phyloP scores from a whole-genome alignment of 2,888 invertebrate genomes.

The Cheilosia vulpina region DNA sequence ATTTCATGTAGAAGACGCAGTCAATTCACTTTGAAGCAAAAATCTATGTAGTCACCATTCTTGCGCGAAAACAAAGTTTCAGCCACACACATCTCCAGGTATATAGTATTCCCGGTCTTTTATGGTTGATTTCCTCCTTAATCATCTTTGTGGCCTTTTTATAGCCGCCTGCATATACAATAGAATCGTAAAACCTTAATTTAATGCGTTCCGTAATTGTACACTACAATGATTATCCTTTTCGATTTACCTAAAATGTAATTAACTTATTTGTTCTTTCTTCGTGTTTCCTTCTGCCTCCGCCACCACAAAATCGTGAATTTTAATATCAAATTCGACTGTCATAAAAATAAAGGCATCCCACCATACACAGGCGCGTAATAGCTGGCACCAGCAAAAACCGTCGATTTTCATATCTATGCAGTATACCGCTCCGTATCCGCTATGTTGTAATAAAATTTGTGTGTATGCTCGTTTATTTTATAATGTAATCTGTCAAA shows the following conservation, averaged over 20 bases:
- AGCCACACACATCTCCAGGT: too few species aligned
- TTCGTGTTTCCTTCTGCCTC: background rate
- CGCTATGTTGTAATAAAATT: slow-evolving; percentile 10
- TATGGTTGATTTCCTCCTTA: background rate
- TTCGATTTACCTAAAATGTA: slow-evolving; percentile 44
- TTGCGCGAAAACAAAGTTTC: too few species aligned
- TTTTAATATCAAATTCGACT: slow-evolving; percentile 66
- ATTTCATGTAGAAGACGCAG: too few species aligned
- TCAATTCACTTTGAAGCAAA: too few species aligned
- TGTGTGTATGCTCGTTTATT: slow-evolving; percentile 52
- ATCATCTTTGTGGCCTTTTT: background rate
- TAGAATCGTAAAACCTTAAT: slow-evolving; percentile 9
- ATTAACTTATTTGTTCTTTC: slow-evolving; percentile 52
- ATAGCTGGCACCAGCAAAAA: background rate
- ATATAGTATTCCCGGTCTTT: background rate
- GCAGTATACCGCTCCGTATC: background rate
- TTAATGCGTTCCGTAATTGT: background rate
- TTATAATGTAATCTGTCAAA: slow-evolving; percentile 75
- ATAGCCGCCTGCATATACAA: background rate
- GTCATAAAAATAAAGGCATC: slow-evolving; percentile 51
- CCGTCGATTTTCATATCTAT: slow-evolving; percentile 19
- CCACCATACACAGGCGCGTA: background rate
- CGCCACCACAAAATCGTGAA: slow-evolving; percentile 29
- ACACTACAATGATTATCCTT: slow-evolving; percentile 41
- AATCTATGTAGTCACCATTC: too few species aligned